phyloP scores from a whole-genome alignment of 1,140 invertebrate genomes.

The Arion vulgaris region DNA sequence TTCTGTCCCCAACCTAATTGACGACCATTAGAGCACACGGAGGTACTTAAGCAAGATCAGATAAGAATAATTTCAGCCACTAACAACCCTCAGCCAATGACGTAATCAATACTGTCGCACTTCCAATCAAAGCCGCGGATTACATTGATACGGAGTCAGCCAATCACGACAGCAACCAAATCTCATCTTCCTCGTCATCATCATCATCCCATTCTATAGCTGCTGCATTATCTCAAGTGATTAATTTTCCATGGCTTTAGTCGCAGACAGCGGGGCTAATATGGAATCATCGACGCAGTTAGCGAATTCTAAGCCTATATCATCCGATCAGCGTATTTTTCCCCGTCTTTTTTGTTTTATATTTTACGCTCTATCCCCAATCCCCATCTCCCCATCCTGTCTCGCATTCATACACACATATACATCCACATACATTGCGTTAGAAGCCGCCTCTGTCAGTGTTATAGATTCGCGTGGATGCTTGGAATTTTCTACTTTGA shows the following conservation, averaged over 20 bases:
- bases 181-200: conserved; percentile 3
- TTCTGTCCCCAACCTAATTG: conserved; percentile 7
- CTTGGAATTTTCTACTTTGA: conserved; percentile 16
- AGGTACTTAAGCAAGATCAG: neutral
- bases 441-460: neutral
- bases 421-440: neutral
- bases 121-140: conserved; percentile 26
- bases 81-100: conserved; percentile 18
- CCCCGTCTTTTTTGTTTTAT: neutral
- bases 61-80: conserved; percentile 3
- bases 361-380: neutral
- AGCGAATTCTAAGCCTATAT: neutral
- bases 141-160: conserved; percentile 22
- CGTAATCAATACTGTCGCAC: conserved; percentile 34
- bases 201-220: conserved; percentile 11
- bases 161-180: neutral
- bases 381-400: neutral
- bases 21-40: neutral
- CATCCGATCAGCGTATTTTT: conserved; percentile 5
- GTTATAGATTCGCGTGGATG: neutral
- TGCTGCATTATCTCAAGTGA: conserved; percentile 25
- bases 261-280: conserved; percentile 15
- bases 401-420: neutral
- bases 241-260: conserved; percentile 20
- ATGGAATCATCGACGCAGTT: neutral